Evolutionary conservation across 53 echinoderm and acorn worm genomes (phyloP).

Genomic region (Patiria pectinifera): DNA sequence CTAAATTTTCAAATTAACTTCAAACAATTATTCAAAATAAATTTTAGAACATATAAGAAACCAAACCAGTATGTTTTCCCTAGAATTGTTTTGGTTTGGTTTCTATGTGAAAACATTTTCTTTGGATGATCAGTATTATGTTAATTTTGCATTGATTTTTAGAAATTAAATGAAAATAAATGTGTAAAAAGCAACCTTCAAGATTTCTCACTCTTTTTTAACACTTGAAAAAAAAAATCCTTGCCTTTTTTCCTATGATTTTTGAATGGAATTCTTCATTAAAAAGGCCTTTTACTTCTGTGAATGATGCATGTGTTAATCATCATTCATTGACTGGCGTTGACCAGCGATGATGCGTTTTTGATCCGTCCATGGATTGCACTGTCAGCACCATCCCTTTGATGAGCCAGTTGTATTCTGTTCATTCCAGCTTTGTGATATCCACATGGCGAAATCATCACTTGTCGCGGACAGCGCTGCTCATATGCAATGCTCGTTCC

Average conservation of each 20-base stretch:
- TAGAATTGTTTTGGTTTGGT: too few relatives aligned
- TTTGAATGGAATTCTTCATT: background rate
- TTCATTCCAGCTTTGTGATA: background rate
- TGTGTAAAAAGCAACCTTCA: too few relatives aligned
- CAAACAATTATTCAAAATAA: too few relatives aligned
- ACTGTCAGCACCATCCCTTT: background rate
- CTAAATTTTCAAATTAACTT: too few relatives aligned
- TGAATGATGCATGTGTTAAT: background rate
- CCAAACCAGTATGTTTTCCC: too few relatives aligned
- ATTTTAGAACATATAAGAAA: too few relatives aligned
- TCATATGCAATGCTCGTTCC: conserved; percentile 1
- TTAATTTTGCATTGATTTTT: too few relatives aligned
- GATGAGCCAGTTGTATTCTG: background rate
- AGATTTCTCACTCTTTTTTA: too few relatives aligned
- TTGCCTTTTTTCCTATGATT: background rate
- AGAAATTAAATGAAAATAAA: too few relatives aligned
- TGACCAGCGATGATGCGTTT: background rate
- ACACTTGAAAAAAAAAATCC: too few relatives aligned
- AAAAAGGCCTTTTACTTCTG: background rate
- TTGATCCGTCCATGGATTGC: conserved; percentile 1
- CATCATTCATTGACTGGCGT: conserved; percentile 10
- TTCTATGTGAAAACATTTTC: too few relatives aligned
- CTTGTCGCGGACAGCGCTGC: conserved; percentile 29
- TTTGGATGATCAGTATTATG: too few relatives aligned
- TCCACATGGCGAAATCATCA: conserved; percentile 55